Conservation (phyloP, 2,113 vertebrate genomes). For the Neodon shergylaensis region DNA sequence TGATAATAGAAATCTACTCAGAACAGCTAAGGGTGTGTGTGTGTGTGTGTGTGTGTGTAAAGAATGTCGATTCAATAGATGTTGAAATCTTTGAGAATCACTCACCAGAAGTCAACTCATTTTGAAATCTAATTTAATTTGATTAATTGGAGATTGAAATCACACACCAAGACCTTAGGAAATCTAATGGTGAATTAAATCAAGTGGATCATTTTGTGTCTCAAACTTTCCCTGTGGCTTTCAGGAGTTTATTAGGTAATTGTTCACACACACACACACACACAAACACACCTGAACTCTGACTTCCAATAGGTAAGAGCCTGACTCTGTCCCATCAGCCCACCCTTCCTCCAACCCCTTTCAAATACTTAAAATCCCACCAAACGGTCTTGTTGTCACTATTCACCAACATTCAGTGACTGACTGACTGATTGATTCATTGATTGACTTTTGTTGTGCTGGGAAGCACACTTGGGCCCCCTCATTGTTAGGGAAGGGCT, state of each 20-base stretch:
- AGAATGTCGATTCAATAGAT: not conserved
- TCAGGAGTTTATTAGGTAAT: conserved; percentile 36
- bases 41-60: not conserved
- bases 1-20: not conserved
- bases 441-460: not conserved
- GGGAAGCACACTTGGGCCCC: not conserved
- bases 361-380: not conserved
- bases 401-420: not conserved
- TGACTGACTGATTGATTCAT: not conserved
- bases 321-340: not conserved
- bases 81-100: conserved; percentile 16
- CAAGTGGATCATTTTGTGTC: conserved; percentile 34
- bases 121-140: conserved; percentile 60
- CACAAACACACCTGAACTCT: not conserved
- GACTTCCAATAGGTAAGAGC: not conserved
- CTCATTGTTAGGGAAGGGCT: not conserved
- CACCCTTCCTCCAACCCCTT: not conserved
- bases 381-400: not conserved
- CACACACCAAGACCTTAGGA: conserved; percentile 56
- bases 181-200: conserved; percentile 57
- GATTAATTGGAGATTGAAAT: conserved; percentile 57
- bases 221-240: conserved; percentile 36
- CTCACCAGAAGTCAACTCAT: conserved; percentile 11
- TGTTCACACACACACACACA: not conserved
- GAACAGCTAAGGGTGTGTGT: not conserved